These are phyloP conservation scores for Aethina tumida DNA, from an alignment of 1,140 invertebrate species.

Conservation along the genomic window DNA sequence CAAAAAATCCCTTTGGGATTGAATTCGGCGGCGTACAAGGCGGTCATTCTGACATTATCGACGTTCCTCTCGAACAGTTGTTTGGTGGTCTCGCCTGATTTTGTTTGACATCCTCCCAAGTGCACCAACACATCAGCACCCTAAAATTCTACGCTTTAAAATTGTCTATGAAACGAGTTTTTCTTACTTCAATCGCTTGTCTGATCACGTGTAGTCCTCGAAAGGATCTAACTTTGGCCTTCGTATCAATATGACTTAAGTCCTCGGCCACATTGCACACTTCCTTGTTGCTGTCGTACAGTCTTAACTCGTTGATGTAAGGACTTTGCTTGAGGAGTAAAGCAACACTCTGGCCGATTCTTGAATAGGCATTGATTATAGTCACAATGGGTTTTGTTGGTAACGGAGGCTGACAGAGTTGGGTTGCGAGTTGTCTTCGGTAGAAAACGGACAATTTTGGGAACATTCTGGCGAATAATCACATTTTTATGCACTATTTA, in stretches of 20 bases:
- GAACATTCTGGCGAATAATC: too few species aligned
- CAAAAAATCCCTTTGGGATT: conserved; percentile 29
- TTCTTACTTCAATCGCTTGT: conserved; percentile 33
- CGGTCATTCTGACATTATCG: conserved; percentile 24
- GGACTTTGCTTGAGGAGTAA: conserved; percentile 86
- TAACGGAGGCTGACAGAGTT: too few species aligned
- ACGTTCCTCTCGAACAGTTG: conserved; percentile 28
- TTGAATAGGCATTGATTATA: conserved; percentile 87
- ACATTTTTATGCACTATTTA: too few species aligned
- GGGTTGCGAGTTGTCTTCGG: too few species aligned
- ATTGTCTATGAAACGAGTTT: not conserved
- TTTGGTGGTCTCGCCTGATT: conserved; percentile 16
- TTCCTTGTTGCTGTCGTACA: conserved; percentile 87
- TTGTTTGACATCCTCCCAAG: conserved; percentile 25
- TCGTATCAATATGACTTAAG: conserved; percentile 91
- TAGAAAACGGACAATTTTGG: too few species aligned
- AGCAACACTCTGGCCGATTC: conserved; percentile 92
- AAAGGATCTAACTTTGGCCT: conserved; percentile 72
- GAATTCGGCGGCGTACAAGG: conserved; percentile 26
- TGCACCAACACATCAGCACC: conserved; percentile 24
- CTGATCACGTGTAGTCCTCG: conserved; percentile 60
- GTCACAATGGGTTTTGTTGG: conserved; percentile 52
- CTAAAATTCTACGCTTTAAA: conserved; percentile 13
- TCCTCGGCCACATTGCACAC: conserved; percentile 94
- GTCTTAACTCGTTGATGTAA: conserved; percentile 65